Evolutionary conservation across 2,888 invertebrate species (phyloP).

Genomic region (Trichogramma evanescens): DNA sequence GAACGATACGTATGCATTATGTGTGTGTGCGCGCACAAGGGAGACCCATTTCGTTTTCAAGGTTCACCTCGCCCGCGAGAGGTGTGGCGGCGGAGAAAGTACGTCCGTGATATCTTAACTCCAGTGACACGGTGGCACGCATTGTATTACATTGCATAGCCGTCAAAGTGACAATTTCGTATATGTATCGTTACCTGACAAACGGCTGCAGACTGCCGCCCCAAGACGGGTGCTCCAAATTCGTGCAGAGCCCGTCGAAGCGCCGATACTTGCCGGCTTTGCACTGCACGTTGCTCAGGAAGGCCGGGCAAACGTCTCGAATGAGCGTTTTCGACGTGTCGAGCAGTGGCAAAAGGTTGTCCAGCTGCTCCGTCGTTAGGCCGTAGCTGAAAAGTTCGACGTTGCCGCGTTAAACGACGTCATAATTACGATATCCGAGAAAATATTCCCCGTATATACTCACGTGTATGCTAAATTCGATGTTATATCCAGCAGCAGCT

Average conservation of each 20-base stretch:
- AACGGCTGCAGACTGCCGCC: constrained; percentile 80
- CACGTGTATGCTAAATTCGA: constrained; percentile 76
- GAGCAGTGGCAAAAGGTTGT: constrained; percentile 77
- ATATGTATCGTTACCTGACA: constrained; percentile 57
- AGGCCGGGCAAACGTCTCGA: constrained; percentile 80
- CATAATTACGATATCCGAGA: constrained; percentile 14
- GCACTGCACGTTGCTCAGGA: constrained; percentile 80
- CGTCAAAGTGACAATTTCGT: neutral
- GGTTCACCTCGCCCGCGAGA: too few species aligned
- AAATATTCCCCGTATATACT: constrained; percentile 43
- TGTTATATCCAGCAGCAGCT: constrained; percentile 77
- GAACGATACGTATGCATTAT: too few species aligned
- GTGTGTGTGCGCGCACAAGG: too few species aligned
- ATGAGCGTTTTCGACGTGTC: constrained; percentile 83
- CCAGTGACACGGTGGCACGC: too few species aligned
- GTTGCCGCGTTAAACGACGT: neutral
- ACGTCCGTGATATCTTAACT: too few species aligned
- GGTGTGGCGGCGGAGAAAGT: too few species aligned
- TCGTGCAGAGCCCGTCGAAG: constrained; percentile 83
- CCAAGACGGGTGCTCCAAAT: constrained; percentile 83
- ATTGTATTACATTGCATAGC: too few species aligned
- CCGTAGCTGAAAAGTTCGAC: constrained; percentile 61
- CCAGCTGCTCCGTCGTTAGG: constrained; percentile 76
- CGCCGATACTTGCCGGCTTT: constrained; percentile 81
- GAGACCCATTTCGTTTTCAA: neutral